Evolutionary conservation across 2,113 vertebrate genomes (phyloP).

Genomic region (Diphyllodes magnificus): DNA sequence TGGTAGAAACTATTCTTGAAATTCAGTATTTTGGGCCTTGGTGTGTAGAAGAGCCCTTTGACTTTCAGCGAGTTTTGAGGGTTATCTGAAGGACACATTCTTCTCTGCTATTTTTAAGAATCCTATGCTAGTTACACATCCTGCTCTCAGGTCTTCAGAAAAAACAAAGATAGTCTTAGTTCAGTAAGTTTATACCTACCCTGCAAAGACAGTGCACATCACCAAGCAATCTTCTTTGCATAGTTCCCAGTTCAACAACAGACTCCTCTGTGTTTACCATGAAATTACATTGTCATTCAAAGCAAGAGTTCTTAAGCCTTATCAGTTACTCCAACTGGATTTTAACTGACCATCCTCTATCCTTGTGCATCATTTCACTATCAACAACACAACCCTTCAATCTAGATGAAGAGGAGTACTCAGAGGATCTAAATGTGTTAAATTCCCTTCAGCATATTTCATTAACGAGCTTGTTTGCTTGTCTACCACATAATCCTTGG

Average conservation of each 20-base stretch:
- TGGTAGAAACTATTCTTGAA: background rate
- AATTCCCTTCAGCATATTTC: background rate
- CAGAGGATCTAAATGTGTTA: background rate
- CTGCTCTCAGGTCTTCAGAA: conserved; percentile 13
- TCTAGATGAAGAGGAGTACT: background rate
- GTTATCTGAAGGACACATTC: background rate
- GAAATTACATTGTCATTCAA: conserved; percentile 52
- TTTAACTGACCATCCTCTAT: background rate
- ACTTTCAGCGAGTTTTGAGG: background rate
- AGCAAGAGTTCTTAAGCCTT: background rate
- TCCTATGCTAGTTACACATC: background rate
- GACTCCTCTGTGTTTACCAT: conserved; percentile 33
- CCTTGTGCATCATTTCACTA: background rate
- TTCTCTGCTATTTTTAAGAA: background rate
- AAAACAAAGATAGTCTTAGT: conserved; percentile 30
- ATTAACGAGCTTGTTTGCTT: background rate
- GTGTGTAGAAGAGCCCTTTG: background rate
- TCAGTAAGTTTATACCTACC: background rate
- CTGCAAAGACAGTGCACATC: background rate
- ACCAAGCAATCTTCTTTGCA: background rate
- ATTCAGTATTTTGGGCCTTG: background rate
- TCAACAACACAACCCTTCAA: background rate
- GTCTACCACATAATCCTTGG: background rate
- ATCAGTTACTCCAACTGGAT: conserved; percentile 17
- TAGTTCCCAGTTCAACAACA: conserved; percentile 15